Base-by-base conservation (phyloP, 1,140 invertebrate genomes). In the Brachystomella parvula region DNA sequence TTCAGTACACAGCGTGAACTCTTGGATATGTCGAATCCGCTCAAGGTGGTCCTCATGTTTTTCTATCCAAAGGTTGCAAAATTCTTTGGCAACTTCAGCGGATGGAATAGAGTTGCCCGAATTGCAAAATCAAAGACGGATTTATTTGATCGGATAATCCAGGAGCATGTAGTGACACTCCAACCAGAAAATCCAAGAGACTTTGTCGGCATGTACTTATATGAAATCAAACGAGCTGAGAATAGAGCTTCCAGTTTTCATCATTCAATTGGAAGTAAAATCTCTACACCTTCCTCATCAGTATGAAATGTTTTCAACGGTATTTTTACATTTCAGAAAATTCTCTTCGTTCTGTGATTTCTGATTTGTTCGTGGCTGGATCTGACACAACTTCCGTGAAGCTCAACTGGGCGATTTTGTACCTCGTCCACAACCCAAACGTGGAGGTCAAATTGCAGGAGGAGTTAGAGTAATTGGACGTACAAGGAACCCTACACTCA, bases 201-300 rank as follows among this genome's bases (percentile, higher is more conserved):
- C 76, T 82, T 89, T 39, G 87, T 89, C 49, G 87, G 89, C 69
- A 80, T 83, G 12, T 87, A 85, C 75, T 76, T 89, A 17, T 77
- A 82, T 64, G 83, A 86, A 75, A 81, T 84, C 63, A 72, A 80
- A 61, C 74, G 76, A 12, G 60, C 64, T 2, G 61, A 31, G 9
- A 64, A 70, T 33, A 21, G 30, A 57, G 32, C 53, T 0, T 66
- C 64, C 0, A 33, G 39, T 6, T 70, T 70, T 33, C 57, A 70
- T 33, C 19, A 29, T 9, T 33, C 62, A 31, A 28, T 2, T 9
- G 68, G 68, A 60, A 30, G 68, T 66, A 65, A 65, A 32, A 44
- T 44, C n/a, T 12, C 39, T 44, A 44, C 9, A 9, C 9, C 39
- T 44, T 9, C 9, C 9, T 44, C 9, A 44, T 12, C 9, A 44